phyloP scores from a whole-genome alignment of 2,797 vertebrate genomes.

The Sciurus carolinensis region DNA sequence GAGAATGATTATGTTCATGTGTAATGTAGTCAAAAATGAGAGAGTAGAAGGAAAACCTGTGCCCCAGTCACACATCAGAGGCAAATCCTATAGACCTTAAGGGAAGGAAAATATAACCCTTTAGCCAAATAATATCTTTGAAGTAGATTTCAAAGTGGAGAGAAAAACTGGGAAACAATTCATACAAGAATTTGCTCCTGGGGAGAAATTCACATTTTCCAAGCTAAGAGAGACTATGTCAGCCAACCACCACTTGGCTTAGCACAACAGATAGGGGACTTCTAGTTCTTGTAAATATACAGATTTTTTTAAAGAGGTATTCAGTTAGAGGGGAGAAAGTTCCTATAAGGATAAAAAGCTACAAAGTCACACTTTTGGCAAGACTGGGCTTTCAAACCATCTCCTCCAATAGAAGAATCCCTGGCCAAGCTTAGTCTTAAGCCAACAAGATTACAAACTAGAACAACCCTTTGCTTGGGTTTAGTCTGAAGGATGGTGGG shows the following conservation, averaged over 20 bases:
- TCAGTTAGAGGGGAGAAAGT: slow-evolving; percentile 25
- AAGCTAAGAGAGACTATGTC: slow-evolving; percentile 66
- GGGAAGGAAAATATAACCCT: slow-evolving; percentile 81
- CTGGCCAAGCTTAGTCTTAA: slow-evolving; percentile 45
- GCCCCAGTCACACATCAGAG: slow-evolving; percentile 79
- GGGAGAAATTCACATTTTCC: slow-evolving; percentile 83
- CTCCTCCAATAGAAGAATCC: slow-evolving; percentile 39
- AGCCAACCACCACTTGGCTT: slow-evolving; percentile 61
- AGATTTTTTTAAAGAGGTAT: neutral
- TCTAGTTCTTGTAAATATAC: slow-evolving; percentile 32
- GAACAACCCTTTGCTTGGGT: slow-evolving; percentile 59
- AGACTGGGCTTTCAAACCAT: neutral
- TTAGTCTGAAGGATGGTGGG: slow-evolving; percentile 76
- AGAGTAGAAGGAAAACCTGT: slow-evolving; percentile 78
- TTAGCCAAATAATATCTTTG: slow-evolving; percentile 84
- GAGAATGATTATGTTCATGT: slow-evolving; percentile 79
- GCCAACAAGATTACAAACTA: slow-evolving; percentile 60
- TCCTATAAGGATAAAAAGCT: slow-evolving; percentile 26
- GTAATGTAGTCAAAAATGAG: slow-evolving; percentile 76
- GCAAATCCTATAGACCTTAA: slow-evolving; percentile 79
- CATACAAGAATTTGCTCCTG: slow-evolving; percentile 82
- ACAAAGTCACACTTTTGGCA: slow-evolving; percentile 58
- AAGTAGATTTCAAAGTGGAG: slow-evolving; percentile 84
- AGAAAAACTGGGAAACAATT: slow-evolving; percentile 83
- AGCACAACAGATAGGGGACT: slow-evolving; percentile 54